A percentile compares a stretch with the other conserved stretches of the same genome.
Conservation (phyloP, 2,113 vertebrate species). For the Pionites leucogaster region DNA sequence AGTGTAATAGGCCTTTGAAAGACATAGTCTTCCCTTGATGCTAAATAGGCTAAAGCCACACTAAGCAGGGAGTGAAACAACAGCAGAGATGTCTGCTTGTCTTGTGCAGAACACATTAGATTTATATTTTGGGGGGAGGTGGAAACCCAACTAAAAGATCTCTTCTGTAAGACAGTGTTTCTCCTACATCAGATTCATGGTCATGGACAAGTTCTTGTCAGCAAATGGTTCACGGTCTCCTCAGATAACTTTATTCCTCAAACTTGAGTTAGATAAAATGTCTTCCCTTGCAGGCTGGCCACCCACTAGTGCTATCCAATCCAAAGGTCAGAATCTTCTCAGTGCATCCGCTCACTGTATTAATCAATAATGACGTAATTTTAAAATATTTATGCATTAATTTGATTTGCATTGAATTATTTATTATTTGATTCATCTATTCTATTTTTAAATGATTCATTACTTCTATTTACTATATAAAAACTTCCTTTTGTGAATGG, state of each 20-base stretch:
- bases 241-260: neutral
- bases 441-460: neutral
- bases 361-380: neutral
- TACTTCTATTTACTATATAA: neutral
- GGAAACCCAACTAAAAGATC: neutral
- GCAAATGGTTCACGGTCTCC: neutral
- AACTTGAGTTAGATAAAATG: neutral
- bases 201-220: neutral
- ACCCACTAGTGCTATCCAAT: neutral
- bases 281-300: neutral
- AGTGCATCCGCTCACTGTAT: neutral
- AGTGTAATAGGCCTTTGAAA: neutral
- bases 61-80: neutral
- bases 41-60: neutral
- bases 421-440: neutral
- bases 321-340: neutral
- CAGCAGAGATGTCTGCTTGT: neutral
- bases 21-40: neutral
- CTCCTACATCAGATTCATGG: neutral
- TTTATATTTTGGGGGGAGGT: neutral
- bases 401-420: neutral
- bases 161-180: neutral
- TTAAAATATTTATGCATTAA: neutral
- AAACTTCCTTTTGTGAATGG: neutral
- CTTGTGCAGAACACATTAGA: neutral